Evolutionary conservation across 2,797 vertebrate genomes (phyloP), one percentile per base, ranked within the genome.

Genomic region (Fringilla coelebs): DNA sequence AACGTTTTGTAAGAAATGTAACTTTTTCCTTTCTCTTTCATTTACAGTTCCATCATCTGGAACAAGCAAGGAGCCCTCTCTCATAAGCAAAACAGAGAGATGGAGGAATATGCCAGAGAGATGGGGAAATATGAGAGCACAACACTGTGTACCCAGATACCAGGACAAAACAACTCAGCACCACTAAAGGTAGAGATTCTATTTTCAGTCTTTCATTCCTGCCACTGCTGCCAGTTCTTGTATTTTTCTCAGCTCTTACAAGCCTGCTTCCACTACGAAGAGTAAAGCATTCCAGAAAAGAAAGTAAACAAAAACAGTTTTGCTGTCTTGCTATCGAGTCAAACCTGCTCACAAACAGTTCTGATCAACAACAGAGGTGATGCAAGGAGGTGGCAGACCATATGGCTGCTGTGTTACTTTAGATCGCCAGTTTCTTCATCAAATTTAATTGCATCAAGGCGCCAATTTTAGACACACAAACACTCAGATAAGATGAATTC

Each of bases 91-190:
- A 76, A 57, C 1, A 3, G 49, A n/a, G n/a, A n/a, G n/a, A n/a
- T n/a, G n/a, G n/a, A n/a, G n/a, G n/a, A n/a, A n/a, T n/a, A n/a
- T 54, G 8, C 28, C 7, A 8, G 4, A 16, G 36, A 91, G 32
- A 88, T 13, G 3, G 34, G 24, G 71, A 92, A 85, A 85, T 19
- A 74, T 2, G 14, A 77, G 15, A 51, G 9, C 24, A 52, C 29
- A 82, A 13, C 3, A 48, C n/a, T 31, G 12, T 0, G 0, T 24
- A 36, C 45, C 22, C 71, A 79, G 17, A 67, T 17, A 60, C 0
- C 76, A 77, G 43, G n/a, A 76, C 10, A 76, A 43, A 95, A 73
- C 28, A 90, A 66, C 2, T 89, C 51, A 58, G 34, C 19, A 36
- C 7, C 49, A 84, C 38, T 46, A 34, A 86, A 84, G 28, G 49